Evolutionary conservation across 2,113 vertebrate genomes (phyloP).

Genomic region (Sus scrofa): T2T-Sscrofa CM000817.6:147083001-147083500

Average conservation of each 20-base stretch:
- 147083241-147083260: not conserved
- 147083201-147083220: not conserved
- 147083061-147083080: not conserved
- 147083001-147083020: no score
- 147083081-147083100: not conserved
- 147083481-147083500: not conserved
- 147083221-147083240: not conserved
- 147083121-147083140: not conserved
- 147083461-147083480: not conserved
- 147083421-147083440: not conserved
- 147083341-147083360: not conserved
- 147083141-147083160: not conserved
- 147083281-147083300: not conserved
- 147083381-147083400: not conserved
- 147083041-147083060: not conserved
- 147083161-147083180: not conserved
- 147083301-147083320: not conserved
- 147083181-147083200: not conserved
- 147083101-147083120: not conserved
- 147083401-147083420: not conserved
- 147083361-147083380: not conserved
- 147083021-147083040: not conserved
- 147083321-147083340: not conserved
- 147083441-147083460: not conserved
- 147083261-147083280: not conserved